These are phyloP conservation scores for Cheilosia vernalis DNA, from an alignment of 2,888 invertebrate genomes.

Conservation along the genomic window DNA sequence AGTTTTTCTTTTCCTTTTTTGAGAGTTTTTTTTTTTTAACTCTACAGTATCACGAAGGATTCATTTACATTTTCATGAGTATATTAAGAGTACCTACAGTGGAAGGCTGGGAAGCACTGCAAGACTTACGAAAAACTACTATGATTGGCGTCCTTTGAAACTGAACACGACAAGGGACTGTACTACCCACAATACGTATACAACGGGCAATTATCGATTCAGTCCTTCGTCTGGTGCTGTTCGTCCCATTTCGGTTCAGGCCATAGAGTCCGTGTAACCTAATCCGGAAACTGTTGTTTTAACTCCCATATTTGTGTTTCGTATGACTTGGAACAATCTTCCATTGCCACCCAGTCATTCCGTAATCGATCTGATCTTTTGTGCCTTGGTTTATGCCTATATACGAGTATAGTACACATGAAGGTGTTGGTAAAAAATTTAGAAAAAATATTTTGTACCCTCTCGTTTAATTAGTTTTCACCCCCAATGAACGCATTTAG, in stretches of 20 bases:
- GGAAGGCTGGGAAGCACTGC: not conserved
- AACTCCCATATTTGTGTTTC: slow-evolving; percentile 43
- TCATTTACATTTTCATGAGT: slow-evolving; percentile 61
- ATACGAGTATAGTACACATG: not conserved
- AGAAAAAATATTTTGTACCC: slow-evolving; percentile 29
- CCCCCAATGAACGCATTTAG: slow-evolving; percentile 39
- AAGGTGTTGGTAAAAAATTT: slow-evolving; percentile 2
- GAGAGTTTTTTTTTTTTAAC: not conserved
- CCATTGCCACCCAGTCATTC: slow-evolving; percentile 15
- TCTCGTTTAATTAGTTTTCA: slow-evolving; percentile 35
- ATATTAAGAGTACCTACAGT: not conserved
- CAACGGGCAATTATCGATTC: slow-evolving; percentile 44
- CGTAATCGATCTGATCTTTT: slow-evolving; percentile 50
- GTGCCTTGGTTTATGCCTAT: slow-evolving; percentile 22
- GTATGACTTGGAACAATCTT: slow-evolving; percentile 23
- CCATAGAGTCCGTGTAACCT: slow-evolving; percentile 24
- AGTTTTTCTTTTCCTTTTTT: slow-evolving; percentile 35
- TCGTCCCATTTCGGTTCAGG: slow-evolving; percentile 5
- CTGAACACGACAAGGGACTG: slow-evolving; percentile 8
- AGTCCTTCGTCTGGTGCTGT: not conserved
- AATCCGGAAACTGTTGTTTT: slow-evolving; percentile 38
- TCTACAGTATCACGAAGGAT: slow-evolving; percentile 34
- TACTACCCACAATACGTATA: slow-evolving; percentile 3
- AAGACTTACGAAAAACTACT: slow-evolving; percentile 24
- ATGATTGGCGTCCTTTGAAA: slow-evolving; percentile 23